Evolutionary conservation across 2,113 vertebrate species (phyloP), one percentile per base, ranked within the genome.

Genomic region (Myxocyprinus asiaticus): DNA sequence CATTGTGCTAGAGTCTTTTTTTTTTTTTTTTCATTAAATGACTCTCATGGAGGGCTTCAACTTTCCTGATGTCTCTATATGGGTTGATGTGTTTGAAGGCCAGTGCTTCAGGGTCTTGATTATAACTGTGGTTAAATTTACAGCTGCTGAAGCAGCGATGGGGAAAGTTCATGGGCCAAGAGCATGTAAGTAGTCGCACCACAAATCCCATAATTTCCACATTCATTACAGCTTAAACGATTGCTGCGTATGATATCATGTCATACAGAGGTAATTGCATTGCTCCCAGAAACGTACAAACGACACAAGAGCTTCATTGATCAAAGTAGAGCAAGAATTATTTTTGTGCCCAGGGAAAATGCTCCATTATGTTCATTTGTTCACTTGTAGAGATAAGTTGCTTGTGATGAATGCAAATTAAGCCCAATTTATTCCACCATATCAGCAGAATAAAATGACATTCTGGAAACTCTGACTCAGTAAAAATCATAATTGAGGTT

Each of bases 221-320:
- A 88, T 90, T 90, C 90, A 91, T 88, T 90, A 89, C 87, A 69
- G 87, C 82, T 83, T 81, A 79, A 85, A 88, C 82, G 86, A 82
- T 81, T 9, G 78, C 85, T 82, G 76, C 88, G 88, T 85, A 88
- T 85, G 74, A 85, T 84, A 87, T 90, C 89, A 86, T 90, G 89
- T 91, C 88, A 91, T 91, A 88, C 85, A 83, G 88, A 86, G 85
- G 85, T 90, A 91, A 92, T 90, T 93, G 87, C 85, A 82, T 87
- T 90, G 86, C 15, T 67, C 82, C 3, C 22, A 11, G 59, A 79
- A 69, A 75, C 17, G 9, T 56, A 4, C 3, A 9, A 33, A 33
- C 22, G 22, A 42, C 12, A 15, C 51, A 44, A 70, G 8, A 44
- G 51, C 53, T 15, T 44, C 8, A 71, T 71, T 71, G 12, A 70